Evolutionary conservation across 2,888 invertebrate species (phyloP).

Genomic region (Lasioglossum vierecki): DNA sequence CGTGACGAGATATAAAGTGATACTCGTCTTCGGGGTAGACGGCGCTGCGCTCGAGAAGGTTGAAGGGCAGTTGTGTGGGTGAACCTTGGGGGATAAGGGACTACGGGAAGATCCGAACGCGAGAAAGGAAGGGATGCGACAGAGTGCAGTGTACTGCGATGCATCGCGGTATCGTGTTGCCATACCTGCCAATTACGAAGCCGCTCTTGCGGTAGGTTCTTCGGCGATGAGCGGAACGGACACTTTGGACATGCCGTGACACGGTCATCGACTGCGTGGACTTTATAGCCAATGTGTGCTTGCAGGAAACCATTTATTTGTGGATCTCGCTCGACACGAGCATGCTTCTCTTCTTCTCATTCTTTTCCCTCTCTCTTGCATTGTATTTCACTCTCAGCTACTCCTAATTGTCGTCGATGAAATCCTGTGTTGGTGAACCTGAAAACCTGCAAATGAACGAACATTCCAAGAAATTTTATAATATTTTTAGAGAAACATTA

Average conservation of each 20-base stretch:
- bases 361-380: not conserved
- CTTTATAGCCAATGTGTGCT: conserved; percentile 45
- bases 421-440: not conserved
- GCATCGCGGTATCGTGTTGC: conserved; percentile 73
- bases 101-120: conserved; percentile 14
- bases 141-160: conserved; percentile 67
- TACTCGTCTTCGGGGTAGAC: conserved; percentile 64
- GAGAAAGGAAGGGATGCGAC: conserved; percentile 42
- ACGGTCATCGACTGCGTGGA: conserved; percentile 68
- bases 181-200: conserved; percentile 78
- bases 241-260: conserved; percentile 70
- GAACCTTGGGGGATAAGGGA: conserved; percentile 44
- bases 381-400: not conserved
- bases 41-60: conserved; percentile 58
- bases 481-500: too few species aligned
- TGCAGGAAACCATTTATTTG: conserved; percentile 31
- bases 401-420: not conserved
- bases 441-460: too few species aligned
- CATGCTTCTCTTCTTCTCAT: not conserved
- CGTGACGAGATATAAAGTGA: conserved; percentile 69
- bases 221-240: conserved; percentile 67
- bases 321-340: conserved; percentile 27
- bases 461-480: too few species aligned
- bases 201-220: conserved; percentile 73
- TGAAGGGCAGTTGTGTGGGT: conserved; percentile 66